These are phyloP conservation scores for Drosophila tanythrix DNA, from an alignment of 2,888 invertebrate species.

Conservation along the genomic window DNA sequence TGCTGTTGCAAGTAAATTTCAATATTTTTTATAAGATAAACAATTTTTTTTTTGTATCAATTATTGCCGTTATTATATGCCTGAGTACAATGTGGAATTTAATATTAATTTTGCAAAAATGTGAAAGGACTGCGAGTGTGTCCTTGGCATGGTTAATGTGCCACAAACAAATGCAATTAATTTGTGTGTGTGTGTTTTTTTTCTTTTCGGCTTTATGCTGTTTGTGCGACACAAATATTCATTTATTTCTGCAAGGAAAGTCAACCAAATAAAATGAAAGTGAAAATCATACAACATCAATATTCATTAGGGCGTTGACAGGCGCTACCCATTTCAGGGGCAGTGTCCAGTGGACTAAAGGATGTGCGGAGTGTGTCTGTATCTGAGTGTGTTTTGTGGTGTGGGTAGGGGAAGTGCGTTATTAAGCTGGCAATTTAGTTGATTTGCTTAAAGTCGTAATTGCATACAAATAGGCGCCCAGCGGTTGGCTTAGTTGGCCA, in stretches of 20 bases:
- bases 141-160: slow-evolving; percentile 33
- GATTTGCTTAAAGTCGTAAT: slow-evolving; percentile 66
- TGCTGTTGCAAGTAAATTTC: background rate
- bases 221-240: slow-evolving; percentile 39
- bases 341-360: slow-evolving; percentile 2
- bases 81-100: slow-evolving; percentile 19
- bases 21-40: background rate
- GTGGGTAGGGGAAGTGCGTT: background rate
- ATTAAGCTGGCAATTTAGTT: slow-evolving; percentile 58
- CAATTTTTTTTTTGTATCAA: background rate
- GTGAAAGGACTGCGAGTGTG: slow-evolving; percentile 13
- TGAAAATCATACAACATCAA: slow-evolving; percentile 78
- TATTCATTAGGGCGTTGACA: slow-evolving; percentile 73
- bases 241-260: slow-evolving; percentile 52
- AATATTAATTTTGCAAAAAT: slow-evolving; percentile 42
- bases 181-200: slow-evolving; percentile 7
- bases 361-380: background rate
- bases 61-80: background rate
- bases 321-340: slow-evolving; percentile 50
- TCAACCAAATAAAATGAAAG: slow-evolving; percentile 59
- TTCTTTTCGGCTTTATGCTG: slow-evolving; percentile 9
- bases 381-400: background rate
- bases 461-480: slow-evolving; percentile 70
- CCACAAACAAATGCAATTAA: slow-evolving; percentile 47
- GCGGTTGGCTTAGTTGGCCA: slow-evolving; percentile 28